phyloP scores from a whole-genome alignment of 2,888 invertebrate species.

The Yponomeuta plumbellus region DNA sequence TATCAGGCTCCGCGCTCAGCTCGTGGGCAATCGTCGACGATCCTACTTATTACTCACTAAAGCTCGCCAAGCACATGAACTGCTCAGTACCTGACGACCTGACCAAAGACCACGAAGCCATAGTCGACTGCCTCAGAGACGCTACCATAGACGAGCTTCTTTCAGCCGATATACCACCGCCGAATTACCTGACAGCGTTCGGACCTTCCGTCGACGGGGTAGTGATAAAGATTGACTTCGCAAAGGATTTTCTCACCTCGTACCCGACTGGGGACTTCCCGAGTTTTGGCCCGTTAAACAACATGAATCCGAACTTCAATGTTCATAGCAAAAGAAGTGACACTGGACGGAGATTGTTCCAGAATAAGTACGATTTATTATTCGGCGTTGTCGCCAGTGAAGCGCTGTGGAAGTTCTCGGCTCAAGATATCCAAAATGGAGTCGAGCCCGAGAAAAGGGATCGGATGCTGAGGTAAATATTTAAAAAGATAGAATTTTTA shows the following conservation, averaged over 20 bases:
- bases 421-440: conserved; percentile 87
- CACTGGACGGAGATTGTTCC: conserved; percentile 75
- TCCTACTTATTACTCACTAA: conserved; percentile 87
- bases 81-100: conserved; percentile 89
- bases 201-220: conserved; percentile 97
- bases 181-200: conserved; percentile 90
- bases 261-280: conserved; percentile 80
- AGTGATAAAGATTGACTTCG: conserved; percentile 91
- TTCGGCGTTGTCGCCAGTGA: conserved; percentile 95
- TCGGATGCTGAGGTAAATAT: conserved; percentile 80
- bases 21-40: conserved; percentile 94
- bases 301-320: conserved; percentile 71
- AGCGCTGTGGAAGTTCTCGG: conserved; percentile 93
- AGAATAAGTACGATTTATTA: conserved; percentile 87
- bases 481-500: conserved; percentile 12
- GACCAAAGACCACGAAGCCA: conserved; percentile 86
- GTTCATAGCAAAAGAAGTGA: conserved; percentile 79
- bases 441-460: conserved; percentile 92
- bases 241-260: conserved; percentile 85
- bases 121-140: conserved; percentile 89
- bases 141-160: conserved; percentile 84
- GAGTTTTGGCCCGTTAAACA: conserved; percentile 76
- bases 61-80: conserved; percentile 87
- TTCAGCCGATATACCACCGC: conserved; percentile 85
- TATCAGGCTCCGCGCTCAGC: conserved; percentile 91